Base-by-base conservation (phyloP, 2,797 vertebrate genomes). In the Mus minutoides region DNA sequence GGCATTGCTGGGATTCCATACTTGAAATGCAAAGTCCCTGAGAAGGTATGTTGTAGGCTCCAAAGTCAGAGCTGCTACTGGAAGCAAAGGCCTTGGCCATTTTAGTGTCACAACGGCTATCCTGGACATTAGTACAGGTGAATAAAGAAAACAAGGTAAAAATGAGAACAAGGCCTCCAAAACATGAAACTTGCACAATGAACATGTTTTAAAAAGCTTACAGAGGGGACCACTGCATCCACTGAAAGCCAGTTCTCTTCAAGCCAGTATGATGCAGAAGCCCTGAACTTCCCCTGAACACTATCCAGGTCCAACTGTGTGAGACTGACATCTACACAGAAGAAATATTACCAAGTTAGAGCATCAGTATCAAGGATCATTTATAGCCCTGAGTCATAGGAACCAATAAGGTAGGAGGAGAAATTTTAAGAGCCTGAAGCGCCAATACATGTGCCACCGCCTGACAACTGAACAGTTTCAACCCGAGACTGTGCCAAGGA, bases 401-500 rank as follows among this genome's bases (percentile, higher is more conserved):
- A 22, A 93, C 17, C 37, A 85, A 89, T 49, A 40, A 94, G 19
- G 93, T 43, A 90, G 58, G 52, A 88, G 56, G 80, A 73, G 46
- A 93, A 76, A 37, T 94, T 80, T 71, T 58, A 92, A 94, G 82
- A 96, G 83, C 94, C 67, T 80, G 0, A 92, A 93, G 71, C 24
- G 21, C 77, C 31, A 89, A 96, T 94, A 58, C 46, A 76, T 67
- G 89, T 58, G 90, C 85, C 80, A 60, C 69, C 43, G 14, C 17
- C 43, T 46, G 34, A 85, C 52, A 76, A 29, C 69, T 96, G n/a
- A 96, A 62, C 37, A 37, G 21, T 40, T 85, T 69, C 34, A 76
- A 62, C 75, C 31, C 14, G 62, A 92, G 94, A 91, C 16, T 60
- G 2, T 60, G 75, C 52, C 43, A 56, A 12, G 76, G 90, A 56